A percentile compares a stretch with the other conserved stretches of the same genome.
These are phyloP conservation scores for Bugula neritina DNA, from an alignment of 2,888 invertebrate species.

Conservation along the genomic window DNA sequence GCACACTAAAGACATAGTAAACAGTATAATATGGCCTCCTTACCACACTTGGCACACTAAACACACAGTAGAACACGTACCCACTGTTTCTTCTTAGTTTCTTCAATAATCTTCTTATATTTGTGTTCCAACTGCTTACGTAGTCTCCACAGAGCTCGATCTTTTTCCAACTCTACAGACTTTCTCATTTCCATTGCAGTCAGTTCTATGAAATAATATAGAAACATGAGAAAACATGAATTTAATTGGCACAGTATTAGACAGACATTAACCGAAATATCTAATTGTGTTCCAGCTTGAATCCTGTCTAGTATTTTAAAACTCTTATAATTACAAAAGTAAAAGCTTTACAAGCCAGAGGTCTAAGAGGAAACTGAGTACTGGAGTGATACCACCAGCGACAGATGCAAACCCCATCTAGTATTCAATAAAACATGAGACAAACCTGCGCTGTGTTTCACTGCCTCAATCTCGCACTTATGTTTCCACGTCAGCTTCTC, in stretches of 20 bases:
- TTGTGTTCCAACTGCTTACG: constrained; percentile 61
- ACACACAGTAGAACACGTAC: constrained; percentile 36
- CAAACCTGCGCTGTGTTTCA: constrained; percentile 67
- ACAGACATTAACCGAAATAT: too few relatives aligned
- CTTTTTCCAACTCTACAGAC: constrained; percentile 66
- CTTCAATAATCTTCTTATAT: constrained; percentile 66
- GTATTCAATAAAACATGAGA: too few relatives aligned
- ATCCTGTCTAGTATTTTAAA: too few relatives aligned
- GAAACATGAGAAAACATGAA: too few relatives aligned
- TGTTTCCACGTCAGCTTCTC: constrained; percentile 69
- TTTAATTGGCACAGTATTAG: too few relatives aligned
- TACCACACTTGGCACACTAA: not conserved
- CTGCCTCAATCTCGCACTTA: constrained; percentile 66
- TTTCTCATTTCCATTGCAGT: constrained; percentile 66
- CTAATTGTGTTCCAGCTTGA: too few relatives aligned
- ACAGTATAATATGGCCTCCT: too few relatives aligned
- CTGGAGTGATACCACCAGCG: too few relatives aligned
- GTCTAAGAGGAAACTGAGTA: too few relatives aligned
- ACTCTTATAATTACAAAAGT: too few relatives aligned
- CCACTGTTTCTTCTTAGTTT: constrained; percentile 84
- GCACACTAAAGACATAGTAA: constrained; percentile 63
- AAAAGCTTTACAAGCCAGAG: too few relatives aligned
- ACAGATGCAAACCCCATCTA: too few relatives aligned
- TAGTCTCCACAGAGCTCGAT: constrained; percentile 63
- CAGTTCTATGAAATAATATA: constrained; percentile 59